Base-by-base conservation (phyloP, 2,797 vertebrate species). In the Melanotaenia pygmaea region DNA sequence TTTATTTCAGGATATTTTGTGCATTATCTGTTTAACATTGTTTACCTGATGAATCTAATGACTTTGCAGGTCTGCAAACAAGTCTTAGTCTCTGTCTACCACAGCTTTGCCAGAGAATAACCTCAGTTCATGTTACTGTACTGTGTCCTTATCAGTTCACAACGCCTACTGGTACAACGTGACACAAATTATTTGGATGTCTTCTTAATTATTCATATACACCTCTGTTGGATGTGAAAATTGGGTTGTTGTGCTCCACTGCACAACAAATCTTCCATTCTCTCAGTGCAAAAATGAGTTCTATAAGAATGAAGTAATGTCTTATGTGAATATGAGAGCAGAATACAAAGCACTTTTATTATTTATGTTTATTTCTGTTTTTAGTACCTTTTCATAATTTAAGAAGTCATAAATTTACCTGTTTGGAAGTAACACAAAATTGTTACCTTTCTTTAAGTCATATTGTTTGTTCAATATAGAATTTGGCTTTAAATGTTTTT, bases 201-300 rank as follows among this genome's bases (percentile, higher is more conserved):
- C 81, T 62, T 80, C 69, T 91, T 80, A 88, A 92, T 90, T 91
- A 92, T 92, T 92, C 80, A 91, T 84, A 67, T 54, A 30, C 70
- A 85, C 82, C 81, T 86, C 80, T 86, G 80, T 76, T 84, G 71
- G 67, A 80, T 83, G 22, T 79, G 71, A 79, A 86, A 90, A 89
- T 85, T 77, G 79, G 81, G 87, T 84, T 91, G 82, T 86, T 88
- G 86, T 90, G 81, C 75, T 83, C 81, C 38, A 32, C 79, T 70
- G 68, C 3, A 54, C 59, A 68, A 80, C 69, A 81, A 82, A 84
- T 89, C 68, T 65, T 69, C 72, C 70, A 71, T 77, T 87, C 68
- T 80, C 72, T 82, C 56, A 66, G 74, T 82, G 75, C 75, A 65
- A 86, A 79, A 82, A 43, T 64, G 77, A 82, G 83, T 79, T 75